Base-by-base conservation (phyloP, 2,888 invertebrate genomes). In the Brachylomia viminalis region DNA sequence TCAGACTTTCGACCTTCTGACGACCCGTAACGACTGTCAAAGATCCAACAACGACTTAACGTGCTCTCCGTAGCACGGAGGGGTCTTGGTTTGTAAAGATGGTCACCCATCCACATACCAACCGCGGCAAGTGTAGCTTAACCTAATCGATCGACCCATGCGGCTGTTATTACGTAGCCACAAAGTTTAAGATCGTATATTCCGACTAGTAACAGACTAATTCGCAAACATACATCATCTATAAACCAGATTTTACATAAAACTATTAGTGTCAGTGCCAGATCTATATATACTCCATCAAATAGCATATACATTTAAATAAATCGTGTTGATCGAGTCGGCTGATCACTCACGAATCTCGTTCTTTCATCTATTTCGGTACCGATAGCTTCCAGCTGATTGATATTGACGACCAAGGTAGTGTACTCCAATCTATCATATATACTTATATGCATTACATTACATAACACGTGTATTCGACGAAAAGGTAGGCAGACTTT, bases 361-460 rank as follows among this genome's bases (percentile, higher is more conserved):
- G 78, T 80, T 91, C 92, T 93, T 92, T 92, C 89, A 91, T 94
- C 94, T 95, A 95, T 95, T 95, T 94, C 85, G 85, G 92, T 89
- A 87, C 52, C 87, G 90, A 92, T 92, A 90, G 90, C 89, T 89
- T 89, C 84, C 82, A 88, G 84, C 87, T 89, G 89, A 91, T 91
- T 87, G 88, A 89, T 88, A 77, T 76, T 64, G 81, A 80, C 47
- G 64, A 75, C 52, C 85, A 85, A 84, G 85, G 85, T 81, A 80
- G 27, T 47, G 58, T 68, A 61, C 45, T 80, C 61, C 15, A 47
- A 27, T n/a, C 42, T 71, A 20, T 45, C 27, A 61, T 79, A 61
- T 13, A 59, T 82, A 67, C 61, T 33, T 61, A 61, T 17, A 33
- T 45, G 30, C 38, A 38, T 58, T 42, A 38, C 58, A 20, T 56